Conservation (phyloP, 2,113 vertebrate genomes). For the Siphamia tubifer region DNA sequence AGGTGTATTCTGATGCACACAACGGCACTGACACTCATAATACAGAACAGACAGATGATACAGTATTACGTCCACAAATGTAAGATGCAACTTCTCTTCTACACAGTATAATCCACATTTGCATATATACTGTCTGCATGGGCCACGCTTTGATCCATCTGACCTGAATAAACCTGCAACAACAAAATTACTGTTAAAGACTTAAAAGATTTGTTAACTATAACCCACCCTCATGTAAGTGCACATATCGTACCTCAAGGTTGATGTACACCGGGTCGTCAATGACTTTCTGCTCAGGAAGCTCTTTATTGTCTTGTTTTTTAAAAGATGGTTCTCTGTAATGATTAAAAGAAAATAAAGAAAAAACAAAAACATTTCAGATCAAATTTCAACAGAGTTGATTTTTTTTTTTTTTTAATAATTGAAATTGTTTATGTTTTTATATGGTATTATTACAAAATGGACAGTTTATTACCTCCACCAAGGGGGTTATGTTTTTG, state of each 20-base stretch:
- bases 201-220: not conserved
- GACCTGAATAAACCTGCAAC: constrained; percentile 24
- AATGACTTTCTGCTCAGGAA: constrained; percentile 3
- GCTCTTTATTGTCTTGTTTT: not conserved
- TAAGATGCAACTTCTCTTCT: not conserved
- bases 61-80: not conserved
- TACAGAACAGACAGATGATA: not conserved
- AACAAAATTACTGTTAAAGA: not conserved
- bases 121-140: constrained; percentile 39
- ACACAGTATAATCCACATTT: constrained; percentile 42
- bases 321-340: constrained; percentile 2
- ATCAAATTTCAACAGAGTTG: too few species aligned
- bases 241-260: constrained; percentile 28
- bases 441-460: too few species aligned
- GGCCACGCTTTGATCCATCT: not conserved
- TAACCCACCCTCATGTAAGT: not conserved
- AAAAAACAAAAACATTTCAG: not conserved
- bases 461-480: too few species aligned
- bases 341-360: too few species aligned
- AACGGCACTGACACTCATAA: too few species aligned
- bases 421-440: too few species aligned
- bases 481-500: too few species aligned
- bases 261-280: constrained; percentile 65
- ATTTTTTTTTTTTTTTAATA: too few species aligned
- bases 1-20: too few species aligned